phyloP scores from a whole-genome alignment of 2,888 invertebrate genomes.

The Cephus spinipes region DNA sequence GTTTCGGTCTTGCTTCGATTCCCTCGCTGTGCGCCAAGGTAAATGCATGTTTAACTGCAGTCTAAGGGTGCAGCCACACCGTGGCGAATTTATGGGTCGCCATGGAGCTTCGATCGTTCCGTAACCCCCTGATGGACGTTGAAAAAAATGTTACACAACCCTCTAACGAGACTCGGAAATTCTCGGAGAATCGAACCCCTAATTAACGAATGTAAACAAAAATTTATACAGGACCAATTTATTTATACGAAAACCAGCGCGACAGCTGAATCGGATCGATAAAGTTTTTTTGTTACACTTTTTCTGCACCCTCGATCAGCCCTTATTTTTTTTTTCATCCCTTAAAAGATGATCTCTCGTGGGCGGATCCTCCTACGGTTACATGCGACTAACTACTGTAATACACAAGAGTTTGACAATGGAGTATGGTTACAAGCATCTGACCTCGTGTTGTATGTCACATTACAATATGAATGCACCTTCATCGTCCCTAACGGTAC shows the following conservation, averaged over 20 bases:
- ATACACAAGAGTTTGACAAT: slow-evolving; percentile 45
- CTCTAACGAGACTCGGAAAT: not conserved
- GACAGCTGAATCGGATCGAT: not conserved
- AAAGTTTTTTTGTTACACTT: slow-evolving; percentile 7
- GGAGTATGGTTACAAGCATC: slow-evolving; percentile 60
- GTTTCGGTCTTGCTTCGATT: not conserved
- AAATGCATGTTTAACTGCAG: not conserved
- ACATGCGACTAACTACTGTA: slow-evolving; percentile 37
- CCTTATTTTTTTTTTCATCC: not conserved
- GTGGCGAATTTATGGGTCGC: not conserved
- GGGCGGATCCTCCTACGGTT: slow-evolving; percentile 58
- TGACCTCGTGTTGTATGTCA: slow-evolving; percentile 60
- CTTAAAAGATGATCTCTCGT: slow-evolving; percentile 48
- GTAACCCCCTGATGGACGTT: not conserved
- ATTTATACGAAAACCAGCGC: not conserved
- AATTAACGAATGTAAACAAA: not conserved
- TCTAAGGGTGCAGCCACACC: not conserved
- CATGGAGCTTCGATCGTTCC: not conserved
- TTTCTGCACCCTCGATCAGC: not conserved
- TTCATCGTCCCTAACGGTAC: not conserved
- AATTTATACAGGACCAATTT: not conserved
- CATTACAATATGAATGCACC: slow-evolving; percentile 63
- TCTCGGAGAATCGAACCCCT: not conserved
- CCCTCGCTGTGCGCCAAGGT: not conserved
- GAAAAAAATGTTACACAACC: not conserved